Percentiles rank a stretch among this genome's conserved stretches.
These are phyloP conservation scores for Hesperia comma DNA, from an alignment of 2,888 invertebrate species.

Conservation along the genomic window DNA sequence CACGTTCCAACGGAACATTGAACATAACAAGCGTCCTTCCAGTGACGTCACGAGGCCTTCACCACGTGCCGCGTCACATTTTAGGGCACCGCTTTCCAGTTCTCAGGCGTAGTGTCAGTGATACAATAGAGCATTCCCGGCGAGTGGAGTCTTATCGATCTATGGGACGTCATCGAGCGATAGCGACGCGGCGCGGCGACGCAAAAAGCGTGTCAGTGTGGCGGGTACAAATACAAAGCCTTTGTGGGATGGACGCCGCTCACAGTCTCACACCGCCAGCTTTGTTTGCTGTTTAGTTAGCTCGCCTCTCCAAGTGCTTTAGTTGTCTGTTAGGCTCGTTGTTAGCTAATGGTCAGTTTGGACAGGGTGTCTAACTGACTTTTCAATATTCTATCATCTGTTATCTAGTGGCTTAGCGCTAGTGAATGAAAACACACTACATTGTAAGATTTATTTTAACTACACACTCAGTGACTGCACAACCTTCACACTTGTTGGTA, in stretches of 20 bases:
- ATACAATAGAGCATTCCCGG: constrained; percentile 80
- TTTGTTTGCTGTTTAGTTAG: constrained; percentile 79
- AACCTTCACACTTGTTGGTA: too few species aligned
- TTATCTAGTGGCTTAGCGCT: too few species aligned
- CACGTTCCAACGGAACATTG: too few species aligned
- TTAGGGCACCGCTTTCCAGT: constrained; percentile 78
- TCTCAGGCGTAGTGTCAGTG: constrained; percentile 79
- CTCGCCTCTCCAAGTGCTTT: constrained; percentile 74
- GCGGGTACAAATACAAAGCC: constrained; percentile 76
- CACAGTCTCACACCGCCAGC: constrained; percentile 64
- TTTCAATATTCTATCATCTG: too few species aligned
- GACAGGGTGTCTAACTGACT: too few species aligned
- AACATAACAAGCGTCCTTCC: too few species aligned
- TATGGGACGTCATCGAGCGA: constrained; percentile 81
- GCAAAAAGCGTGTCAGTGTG: constrained; percentile 83
- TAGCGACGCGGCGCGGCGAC: constrained; percentile 73
- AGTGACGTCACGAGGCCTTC: constrained; percentile 43
- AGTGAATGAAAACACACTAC: too few species aligned
- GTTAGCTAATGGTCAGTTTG: constrained; percentile 41
- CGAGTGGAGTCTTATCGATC: constrained; percentile 82
- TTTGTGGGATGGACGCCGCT: constrained; percentile 81
- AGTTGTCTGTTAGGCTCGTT: constrained; percentile 61
- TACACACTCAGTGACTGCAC: too few species aligned
- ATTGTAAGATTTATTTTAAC: too few species aligned
- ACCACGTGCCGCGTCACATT: constrained; percentile 59